These are phyloP conservation scores for Leptodactylus fuscus DNA, from an alignment of 2,113 vertebrate genomes.

Conservation along the genomic window DNA sequence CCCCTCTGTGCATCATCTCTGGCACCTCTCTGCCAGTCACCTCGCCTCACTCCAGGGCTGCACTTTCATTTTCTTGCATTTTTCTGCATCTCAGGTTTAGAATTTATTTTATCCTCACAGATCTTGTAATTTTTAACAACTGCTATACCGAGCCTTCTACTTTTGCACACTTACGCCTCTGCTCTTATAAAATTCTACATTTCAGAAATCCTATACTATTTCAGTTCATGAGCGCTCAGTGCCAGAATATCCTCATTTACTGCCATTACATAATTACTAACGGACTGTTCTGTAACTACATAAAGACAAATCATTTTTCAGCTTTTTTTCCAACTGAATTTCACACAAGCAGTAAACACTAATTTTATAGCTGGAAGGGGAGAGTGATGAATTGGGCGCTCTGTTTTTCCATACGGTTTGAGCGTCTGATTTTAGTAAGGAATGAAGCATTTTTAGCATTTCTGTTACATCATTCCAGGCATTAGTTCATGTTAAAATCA, in stretches of 20 bases:
- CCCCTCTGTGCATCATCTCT: too few species aligned
- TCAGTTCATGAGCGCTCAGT: background rate
- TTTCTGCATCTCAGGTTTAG: background rate
- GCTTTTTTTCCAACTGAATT: background rate
- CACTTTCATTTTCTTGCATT: too few species aligned
- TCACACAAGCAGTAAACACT: background rate
- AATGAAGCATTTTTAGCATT: conserved; percentile 5
- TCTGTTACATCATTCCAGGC: conserved; percentile 7
- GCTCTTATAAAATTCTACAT: background rate
- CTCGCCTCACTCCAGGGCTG: too few species aligned
- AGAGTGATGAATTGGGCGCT: background rate
- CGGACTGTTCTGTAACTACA: background rate
- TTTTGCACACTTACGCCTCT: background rate
- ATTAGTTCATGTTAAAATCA: conserved; percentile 7
- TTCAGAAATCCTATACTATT: background rate
- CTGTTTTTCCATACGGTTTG: background rate
- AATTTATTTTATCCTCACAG: background rate
- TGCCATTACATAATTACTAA: background rate
- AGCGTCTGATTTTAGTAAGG: conserved; percentile 6
- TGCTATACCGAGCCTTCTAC: background rate
- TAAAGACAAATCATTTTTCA: background rate
- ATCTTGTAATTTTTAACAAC: background rate
- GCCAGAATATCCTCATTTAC: background rate
- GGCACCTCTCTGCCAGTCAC: too few species aligned
- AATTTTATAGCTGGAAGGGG: background rate